Evolutionary conservation across 2,888 invertebrate species (phyloP).

Genomic region (Julus scanicus): DNA sequence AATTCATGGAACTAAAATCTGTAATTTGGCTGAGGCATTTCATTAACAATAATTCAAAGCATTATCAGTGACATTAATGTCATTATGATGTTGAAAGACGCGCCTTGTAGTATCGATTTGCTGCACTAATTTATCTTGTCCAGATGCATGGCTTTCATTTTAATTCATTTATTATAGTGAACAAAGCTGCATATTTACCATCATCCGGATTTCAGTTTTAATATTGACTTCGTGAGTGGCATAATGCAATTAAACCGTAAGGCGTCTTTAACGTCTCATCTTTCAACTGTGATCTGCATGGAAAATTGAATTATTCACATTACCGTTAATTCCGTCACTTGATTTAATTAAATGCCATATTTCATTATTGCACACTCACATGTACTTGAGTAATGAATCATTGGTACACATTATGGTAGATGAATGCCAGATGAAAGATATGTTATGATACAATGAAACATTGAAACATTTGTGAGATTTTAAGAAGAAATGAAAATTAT

Average conservation of each 20-base stretch:
- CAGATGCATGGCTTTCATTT: background rate
- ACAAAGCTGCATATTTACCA: background rate
- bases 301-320: conserved; percentile 25
- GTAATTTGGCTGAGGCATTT: too few species aligned
- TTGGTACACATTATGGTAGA: background rate
- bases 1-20: too few species aligned
- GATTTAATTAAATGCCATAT: conserved; percentile 27
- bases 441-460: background rate
- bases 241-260: background rate
- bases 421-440: background rate
- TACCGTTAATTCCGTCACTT: conserved; percentile 34
- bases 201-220: background rate
- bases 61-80: background rate
- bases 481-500: too few species aligned
- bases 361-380: background rate
- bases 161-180: background rate
- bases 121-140: background rate
- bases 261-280: background rate
- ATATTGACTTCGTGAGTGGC: conserved; percentile 34
- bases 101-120: background rate
- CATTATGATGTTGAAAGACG: background rate
- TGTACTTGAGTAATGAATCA: background rate
- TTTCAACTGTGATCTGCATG: conserved; percentile 40
- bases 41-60: background rate
- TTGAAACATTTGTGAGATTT: too few species aligned